Evolutionary conservation across 1,140 invertebrate species (phyloP).

Genomic region (Teleopsis dalmanni): DNA sequence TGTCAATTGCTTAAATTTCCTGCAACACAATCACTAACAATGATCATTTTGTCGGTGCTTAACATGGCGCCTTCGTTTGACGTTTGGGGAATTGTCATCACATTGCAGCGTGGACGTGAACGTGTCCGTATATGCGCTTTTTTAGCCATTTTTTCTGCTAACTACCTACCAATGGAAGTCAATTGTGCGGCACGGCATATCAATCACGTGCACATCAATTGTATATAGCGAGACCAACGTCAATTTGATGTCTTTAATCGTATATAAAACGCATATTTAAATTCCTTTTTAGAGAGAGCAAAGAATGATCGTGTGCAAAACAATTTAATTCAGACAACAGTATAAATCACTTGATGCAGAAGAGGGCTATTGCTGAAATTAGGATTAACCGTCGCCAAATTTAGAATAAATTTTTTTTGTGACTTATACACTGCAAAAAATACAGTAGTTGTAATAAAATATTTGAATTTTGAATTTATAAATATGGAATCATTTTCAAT

Average conservation of each 20-base stretch:
- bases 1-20: conserved; percentile 1
- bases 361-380: neutral
- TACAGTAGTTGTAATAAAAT: neutral
- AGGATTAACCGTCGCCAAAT: neutral
- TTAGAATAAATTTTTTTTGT: too few relatives aligned
- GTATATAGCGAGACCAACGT: neutral
- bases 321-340: conserved; percentile 16
- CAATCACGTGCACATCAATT: conserved; percentile 16
- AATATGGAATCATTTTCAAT: too few relatives aligned
- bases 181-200: conserved; percentile 14
- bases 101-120: neutral
- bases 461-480: neutral
- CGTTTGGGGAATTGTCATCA: conserved; percentile 17
- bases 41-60: neutral
- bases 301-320: conserved; percentile 12
- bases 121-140: neutral
- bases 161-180: conserved; percentile 5
- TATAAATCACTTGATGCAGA: conserved; percentile 13
- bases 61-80: conserved; percentile 16
- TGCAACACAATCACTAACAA: too few relatives aligned
- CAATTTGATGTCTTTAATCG: neutral
- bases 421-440: neutral
- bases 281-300: neutral
- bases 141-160: neutral
- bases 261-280: neutral